phyloP scores from a whole-genome alignment of 1,140 invertebrate species.

The Nasonia longicornis region DNA sequence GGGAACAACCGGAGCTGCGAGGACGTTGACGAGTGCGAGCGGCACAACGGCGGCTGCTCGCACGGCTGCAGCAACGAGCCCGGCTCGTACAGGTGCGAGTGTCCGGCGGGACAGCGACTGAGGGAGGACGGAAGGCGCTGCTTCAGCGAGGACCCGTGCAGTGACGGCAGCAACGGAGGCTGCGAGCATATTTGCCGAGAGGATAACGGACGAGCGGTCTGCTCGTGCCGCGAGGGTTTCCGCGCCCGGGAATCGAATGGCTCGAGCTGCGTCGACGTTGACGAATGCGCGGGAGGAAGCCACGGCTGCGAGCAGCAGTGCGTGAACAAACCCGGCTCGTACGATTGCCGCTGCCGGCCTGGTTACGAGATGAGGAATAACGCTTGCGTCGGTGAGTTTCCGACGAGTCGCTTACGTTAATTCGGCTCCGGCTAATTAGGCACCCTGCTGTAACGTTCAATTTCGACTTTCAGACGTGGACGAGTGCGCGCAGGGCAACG shows the following conservation, averaged over 20 bases:
- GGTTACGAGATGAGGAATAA: conserved; percentile 75
- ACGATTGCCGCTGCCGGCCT: conserved; percentile 82
- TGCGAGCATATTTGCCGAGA: conserved; percentile 77
- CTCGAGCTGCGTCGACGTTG: conserved; percentile 69
- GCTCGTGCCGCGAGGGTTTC: conserved; percentile 62
- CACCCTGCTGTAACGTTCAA: no score
- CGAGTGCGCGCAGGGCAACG: conserved; percentile 63
- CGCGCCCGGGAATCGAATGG: conserved; percentile 41
- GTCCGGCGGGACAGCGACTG: conserved; percentile 81
- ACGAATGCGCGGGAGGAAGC: conserved; percentile 78
- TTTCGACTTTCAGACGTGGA: conserved; percentile 69
- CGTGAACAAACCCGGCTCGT: conserved; percentile 85
- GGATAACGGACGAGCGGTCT: conserved; percentile 63
- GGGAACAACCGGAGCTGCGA: conserved; percentile 70
- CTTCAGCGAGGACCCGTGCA: conserved; percentile 75
- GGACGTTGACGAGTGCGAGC: conserved; percentile 75
- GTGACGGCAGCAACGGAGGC: conserved; percentile 71
- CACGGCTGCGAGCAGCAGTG: conserved; percentile 81
- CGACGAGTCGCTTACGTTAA: neutral
- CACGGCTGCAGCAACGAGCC: conserved; percentile 85
- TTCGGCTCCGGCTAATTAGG: neutral
- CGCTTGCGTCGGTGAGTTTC: conserved; percentile 73
- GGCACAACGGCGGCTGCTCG: conserved; percentile 68
- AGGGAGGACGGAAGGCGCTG: conserved; percentile 71
- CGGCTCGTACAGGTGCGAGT: conserved; percentile 87